These are phyloP conservation scores for Pongo pygmaeus DNA, from an alignment of 2,113 vertebrate genomes.

Conservation along the genomic window DNA sequence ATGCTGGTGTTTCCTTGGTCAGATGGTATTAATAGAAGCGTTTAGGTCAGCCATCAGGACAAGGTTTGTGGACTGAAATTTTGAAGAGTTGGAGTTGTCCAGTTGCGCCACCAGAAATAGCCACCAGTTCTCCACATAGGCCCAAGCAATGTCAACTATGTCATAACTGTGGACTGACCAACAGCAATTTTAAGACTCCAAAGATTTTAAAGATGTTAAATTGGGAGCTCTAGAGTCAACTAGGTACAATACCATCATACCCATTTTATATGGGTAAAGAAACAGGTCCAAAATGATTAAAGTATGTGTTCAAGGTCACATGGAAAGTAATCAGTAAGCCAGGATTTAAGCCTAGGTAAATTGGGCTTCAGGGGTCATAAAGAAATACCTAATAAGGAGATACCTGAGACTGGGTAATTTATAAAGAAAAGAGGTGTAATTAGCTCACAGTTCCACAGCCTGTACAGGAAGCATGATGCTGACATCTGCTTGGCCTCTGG, in stretches of 20 bases:
- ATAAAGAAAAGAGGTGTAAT: no score
- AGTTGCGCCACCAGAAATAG: background rate
- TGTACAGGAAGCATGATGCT: no score
- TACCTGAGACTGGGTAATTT: no score
- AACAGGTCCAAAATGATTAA: background rate
- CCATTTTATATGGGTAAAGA: background rate
- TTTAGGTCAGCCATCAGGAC: background rate
- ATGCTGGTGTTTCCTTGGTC: background rate
- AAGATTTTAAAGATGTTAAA: background rate
- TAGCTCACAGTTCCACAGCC: no score
- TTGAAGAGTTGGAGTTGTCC: background rate
- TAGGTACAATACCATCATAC: background rate
- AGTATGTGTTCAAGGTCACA: background rate
- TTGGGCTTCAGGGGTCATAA: background rate
- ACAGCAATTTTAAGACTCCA: background rate
- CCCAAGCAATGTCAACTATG: background rate
- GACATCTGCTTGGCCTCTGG: no score
- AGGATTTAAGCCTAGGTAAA: background rate
- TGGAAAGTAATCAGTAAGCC: background rate
- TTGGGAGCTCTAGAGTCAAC: background rate
- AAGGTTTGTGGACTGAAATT: background rate
- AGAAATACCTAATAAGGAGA: no score
- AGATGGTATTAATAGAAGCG: background rate
- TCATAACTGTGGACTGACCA: background rate
- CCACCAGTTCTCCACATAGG: background rate